phyloP scores from a whole-genome alignment of 2,113 vertebrate genomes.

The Artemisiospiza belli region DNA sequence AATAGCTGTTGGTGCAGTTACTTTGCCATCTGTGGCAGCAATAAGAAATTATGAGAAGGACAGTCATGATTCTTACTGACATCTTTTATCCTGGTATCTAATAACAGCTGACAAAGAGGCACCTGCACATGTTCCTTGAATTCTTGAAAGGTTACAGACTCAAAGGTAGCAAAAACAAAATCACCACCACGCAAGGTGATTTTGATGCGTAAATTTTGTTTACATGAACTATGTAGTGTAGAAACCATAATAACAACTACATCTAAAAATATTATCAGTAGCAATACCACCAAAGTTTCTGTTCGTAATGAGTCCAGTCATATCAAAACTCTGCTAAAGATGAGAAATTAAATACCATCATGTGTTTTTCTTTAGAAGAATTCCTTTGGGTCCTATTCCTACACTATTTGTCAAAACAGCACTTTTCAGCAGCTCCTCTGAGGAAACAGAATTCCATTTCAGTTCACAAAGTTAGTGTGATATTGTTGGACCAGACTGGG shows the following conservation, averaged over 20 bases:
- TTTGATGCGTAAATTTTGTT: background rate
- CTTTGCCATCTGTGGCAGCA: slow-evolving; percentile 30
- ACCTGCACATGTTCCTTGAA: slow-evolving; percentile 18
- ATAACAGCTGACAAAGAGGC: slow-evolving; percentile 34
- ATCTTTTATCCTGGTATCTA: slow-evolving; percentile 55
- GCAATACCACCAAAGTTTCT: background rate
- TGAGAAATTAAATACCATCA: slow-evolving; percentile 33
- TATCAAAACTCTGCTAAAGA: slow-evolving; percentile 31
- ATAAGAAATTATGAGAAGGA: slow-evolving; percentile 11
- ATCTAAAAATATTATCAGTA: background rate
- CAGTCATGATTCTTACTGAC: slow-evolving; percentile 56
- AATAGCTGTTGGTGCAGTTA: slow-evolving; percentile 29
- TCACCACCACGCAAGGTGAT: background rate
- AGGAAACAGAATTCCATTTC: slow-evolving; percentile 14
- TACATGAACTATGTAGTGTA: background rate
- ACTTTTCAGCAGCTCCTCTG: slow-evolving; percentile 58
- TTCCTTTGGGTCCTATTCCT: slow-evolving; percentile 50
- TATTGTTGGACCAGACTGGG: background rate
- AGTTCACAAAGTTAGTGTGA: slow-evolving; percentile 21
- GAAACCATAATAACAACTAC: background rate
- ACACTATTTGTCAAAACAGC: slow-evolving; percentile 64
- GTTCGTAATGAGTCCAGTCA: background rate
- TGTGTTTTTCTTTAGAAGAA: slow-evolving; percentile 45
- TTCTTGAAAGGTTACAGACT: background rate
- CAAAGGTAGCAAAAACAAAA: background rate